Base-by-base conservation (phyloP, 2,888 invertebrate genomes). In the Metallyticus violacea region DNA sequence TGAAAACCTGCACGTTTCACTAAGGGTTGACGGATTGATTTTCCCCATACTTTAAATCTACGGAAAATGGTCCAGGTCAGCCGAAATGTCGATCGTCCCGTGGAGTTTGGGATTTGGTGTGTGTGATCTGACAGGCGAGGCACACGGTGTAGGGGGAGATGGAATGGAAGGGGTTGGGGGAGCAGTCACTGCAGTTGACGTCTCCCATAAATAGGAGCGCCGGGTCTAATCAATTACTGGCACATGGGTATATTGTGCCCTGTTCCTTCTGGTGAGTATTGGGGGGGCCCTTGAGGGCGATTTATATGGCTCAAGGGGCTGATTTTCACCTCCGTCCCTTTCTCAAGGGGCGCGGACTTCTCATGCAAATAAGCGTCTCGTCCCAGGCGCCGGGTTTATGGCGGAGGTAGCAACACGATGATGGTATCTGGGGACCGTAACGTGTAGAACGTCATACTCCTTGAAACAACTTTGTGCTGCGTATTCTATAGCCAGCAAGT, bases 231-330 rank as follows among this genome's bases (percentile, higher is more conserved):
- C 81, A 81, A 81, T 81, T 81, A 81, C 62, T n/a, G 62, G 40
- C 40, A 62, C 26, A 62, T 15, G n/a, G 62, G 40, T 81, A 62
- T 81, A 81, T 81, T 81, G 81, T 40, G 62, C n/a, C 26, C 81
- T 26, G 40, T 62, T 26, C 62, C n/a, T 26, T 7, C 26, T 9
- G 62, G 7, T 62, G 15, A 29, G 27, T n/a, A 27, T 80, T n/a
- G 28, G 22, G 28, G 9, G 30, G 27, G 22, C 27, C 62, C 26
- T 26, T 15, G n/a, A 62, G 81, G 62, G 26, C 62, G 62, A 81
- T 81, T 81, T 81, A 81, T 81, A 81, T 25, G 81, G 62, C 81
- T 81, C 81, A 81, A 26, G 81, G 81, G 81, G 26, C 81, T 81
- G 81, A 25, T 81, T 62, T 62, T 62, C 40, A 62, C 40, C 40